Evolutionary conservation across 2,797 vertebrate species (phyloP).

Genomic region (Chaetophractus vellerosus): DNA sequence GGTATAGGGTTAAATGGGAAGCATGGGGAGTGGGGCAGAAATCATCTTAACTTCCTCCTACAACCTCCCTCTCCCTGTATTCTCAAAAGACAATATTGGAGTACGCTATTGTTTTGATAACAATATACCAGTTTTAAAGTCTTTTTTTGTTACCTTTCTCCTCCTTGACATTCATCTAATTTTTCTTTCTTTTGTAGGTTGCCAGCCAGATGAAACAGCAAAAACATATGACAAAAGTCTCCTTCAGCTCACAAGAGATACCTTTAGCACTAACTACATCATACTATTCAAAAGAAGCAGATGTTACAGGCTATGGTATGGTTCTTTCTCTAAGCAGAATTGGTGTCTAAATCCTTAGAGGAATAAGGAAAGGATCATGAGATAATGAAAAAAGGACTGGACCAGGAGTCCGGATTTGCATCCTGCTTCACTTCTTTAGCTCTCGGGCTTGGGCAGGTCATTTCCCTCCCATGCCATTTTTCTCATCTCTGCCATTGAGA

Average conservation of each 20-base stretch:
- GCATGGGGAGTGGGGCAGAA: neutral
- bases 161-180: neutral
- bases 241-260: slow-evolving; percentile 86
- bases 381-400: neutral
- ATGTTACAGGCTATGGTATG: slow-evolving; percentile 89
- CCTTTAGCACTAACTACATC: slow-evolving; percentile 84
- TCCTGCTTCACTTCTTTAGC: neutral
- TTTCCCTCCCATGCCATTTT: neutral
- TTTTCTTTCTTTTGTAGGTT: slow-evolving; percentile 85
- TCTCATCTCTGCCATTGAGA: neutral
- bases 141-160: neutral
- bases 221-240: slow-evolving; percentile 86
- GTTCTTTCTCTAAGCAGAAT: slow-evolving; percentile 10
- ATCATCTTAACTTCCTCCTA: neutral
- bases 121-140: neutral
- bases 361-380: neutral
- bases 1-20: neutral
- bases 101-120: neutral
- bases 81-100: slow-evolving; percentile 22
- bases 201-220: slow-evolving; percentile 89
- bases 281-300: slow-evolving; percentile 89
- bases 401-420: neutral
- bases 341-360: neutral
- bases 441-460: neutral
- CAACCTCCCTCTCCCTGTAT: neutral